These are phyloP conservation scores for Andrena chrysosceles DNA, from an alignment of 2,888 invertebrate species.

Conservation along the genomic window DNA sequence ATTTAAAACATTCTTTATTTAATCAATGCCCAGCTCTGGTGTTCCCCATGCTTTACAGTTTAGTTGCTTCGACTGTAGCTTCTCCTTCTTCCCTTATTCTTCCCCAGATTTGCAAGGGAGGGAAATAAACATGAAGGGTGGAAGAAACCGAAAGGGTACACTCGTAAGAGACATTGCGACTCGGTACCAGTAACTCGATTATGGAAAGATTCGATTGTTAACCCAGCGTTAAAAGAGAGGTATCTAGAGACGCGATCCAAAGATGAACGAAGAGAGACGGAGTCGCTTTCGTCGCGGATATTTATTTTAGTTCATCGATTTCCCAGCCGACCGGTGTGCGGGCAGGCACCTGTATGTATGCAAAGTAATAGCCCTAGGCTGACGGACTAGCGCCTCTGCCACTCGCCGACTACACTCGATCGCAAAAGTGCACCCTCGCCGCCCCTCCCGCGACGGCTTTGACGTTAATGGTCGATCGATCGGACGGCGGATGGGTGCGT, in stretches of 20 bases:
- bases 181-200: not conserved
- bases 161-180: not conserved
- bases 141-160: too few species aligned
- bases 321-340: constrained; percentile 46
- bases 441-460: constrained; percentile 63
- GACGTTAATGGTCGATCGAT: constrained; percentile 75
- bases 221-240: not conserved
- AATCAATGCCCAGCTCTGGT: too few species aligned
- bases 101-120: too few species aligned
- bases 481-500: constrained; percentile 70
- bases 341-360: constrained; percentile 65
- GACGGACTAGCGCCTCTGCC: constrained; percentile 71
- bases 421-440: constrained; percentile 68
- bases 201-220: constrained; percentile 9
- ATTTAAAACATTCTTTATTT: too few species aligned
- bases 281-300: constrained; percentile 67
- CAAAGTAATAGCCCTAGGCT: constrained; percentile 75
- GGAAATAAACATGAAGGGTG: too few species aligned
- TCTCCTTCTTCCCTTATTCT: not conserved
- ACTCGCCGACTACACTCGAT: constrained; percentile 69
- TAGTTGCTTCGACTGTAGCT: too few species aligned
- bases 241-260: not conserved
- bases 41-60: too few species aligned
- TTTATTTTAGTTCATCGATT: constrained; percentile 77
- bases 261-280: constrained; percentile 27